Evolutionary conservation across 2,888 invertebrate species (phyloP).

Genomic region (Acronicta alni): DNA sequence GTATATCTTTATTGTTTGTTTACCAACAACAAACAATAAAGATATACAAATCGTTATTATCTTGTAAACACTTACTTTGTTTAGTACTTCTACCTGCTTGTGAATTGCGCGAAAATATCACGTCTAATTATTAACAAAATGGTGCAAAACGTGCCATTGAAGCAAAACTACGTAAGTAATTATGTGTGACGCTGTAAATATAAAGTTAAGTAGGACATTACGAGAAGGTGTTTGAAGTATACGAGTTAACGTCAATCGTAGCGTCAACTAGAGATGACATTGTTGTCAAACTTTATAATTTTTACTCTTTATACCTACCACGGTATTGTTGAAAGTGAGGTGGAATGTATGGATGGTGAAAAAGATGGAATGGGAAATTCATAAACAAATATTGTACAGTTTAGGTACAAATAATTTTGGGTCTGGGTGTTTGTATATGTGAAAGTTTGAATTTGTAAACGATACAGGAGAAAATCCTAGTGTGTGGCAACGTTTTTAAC

Average conservation of each 20-base stretch:
- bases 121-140: constrained; percentile 54
- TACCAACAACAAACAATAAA: too few relatives aligned
- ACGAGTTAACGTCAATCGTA: background rate
- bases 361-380: too few relatives aligned
- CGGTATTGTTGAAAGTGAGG: too few relatives aligned
- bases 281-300: background rate
- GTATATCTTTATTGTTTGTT: too few relatives aligned
- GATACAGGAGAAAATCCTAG: too few relatives aligned
- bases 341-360: too few relatives aligned
- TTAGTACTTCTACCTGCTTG: constrained; percentile 21
- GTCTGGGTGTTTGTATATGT: too few relatives aligned
- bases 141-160: constrained; percentile 60
- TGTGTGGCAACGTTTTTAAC: too few relatives aligned
- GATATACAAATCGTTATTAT: background rate
- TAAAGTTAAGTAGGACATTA: constrained; percentile 38
- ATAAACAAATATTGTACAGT: too few relatives aligned
- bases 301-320: too few relatives aligned
- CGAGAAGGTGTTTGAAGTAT: constrained; percentile 15
- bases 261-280: constrained; percentile 13
- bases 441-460: too few relatives aligned
- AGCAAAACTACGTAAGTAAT: constrained; percentile 37
- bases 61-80: background rate
- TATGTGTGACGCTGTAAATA: constrained; percentile 26
- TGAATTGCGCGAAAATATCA: constrained; percentile 55
- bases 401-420: too few relatives aligned